Evolutionary conservation across 2,888 invertebrate species (phyloP), one percentile per base, ranked within the genome.

Genomic region (Lithophane socia): DNA sequence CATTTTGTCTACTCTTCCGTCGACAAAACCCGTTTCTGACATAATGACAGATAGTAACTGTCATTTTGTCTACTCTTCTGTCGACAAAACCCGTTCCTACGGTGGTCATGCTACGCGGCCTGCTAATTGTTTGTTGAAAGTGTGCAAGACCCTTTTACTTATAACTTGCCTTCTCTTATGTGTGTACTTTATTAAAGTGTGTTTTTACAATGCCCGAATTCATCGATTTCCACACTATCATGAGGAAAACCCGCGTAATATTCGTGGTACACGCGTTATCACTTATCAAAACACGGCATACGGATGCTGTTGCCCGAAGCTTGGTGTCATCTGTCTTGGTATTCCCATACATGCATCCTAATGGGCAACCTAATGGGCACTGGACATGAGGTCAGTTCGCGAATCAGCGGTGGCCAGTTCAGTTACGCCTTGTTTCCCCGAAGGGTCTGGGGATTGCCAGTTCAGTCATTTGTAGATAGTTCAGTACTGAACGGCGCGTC

Each of bases 151-250:
- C 2, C 7, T 18, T 13, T 47, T 47, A 13, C 10, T 16, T 16
- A 16, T 0, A 54, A 54, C 4, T 29, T n/a, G 21, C 49, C 12
- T 18, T 29, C 24, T 9, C 42, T 18, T 65, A 21, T 4, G 16
- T 29, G 21, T 5, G 7, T n/a, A 75, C n/a, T 54, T 29, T 75
- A 42, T 49, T 24, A 42, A 21, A n/a, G 9, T 54, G 5, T 54
- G 67, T 79, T 58, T 78, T 68, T 79, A 58, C 79, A n/a, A 18
- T n/a, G 56, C 18, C 68, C 9, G 18, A 52, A 52, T 52, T 18
- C 52, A 52, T 52, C 52, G 52, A 52, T 52, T 52, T 52, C 8
- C 7, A 52, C 18, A 18, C 18, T 52, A 18, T 52, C 52, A 52
- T 8, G 18, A 58, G 76, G 69, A 68, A 79, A 79, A 76, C 3